phyloP scores from a whole-genome alignment of 2,888 invertebrate species.

The Caenorhabditis sp. region DNA sequence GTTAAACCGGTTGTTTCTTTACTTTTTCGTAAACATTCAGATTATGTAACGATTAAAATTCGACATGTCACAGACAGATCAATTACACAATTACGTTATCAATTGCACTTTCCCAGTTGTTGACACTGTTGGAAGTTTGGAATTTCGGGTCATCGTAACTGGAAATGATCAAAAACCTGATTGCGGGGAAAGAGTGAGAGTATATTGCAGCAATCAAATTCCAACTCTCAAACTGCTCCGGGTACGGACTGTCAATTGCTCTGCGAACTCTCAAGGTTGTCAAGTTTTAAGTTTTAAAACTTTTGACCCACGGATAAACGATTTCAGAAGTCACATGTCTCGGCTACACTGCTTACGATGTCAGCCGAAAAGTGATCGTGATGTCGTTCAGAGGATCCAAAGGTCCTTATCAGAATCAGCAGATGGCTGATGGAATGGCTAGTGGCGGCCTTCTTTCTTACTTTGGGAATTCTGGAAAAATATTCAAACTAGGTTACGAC shows the following conservation, averaged over 20 bases:
- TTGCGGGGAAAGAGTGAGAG: neutral
- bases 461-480: constrained; percentile 40
- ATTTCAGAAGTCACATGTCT: constrained; percentile 45
- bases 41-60: neutral
- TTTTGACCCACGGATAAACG: neutral
- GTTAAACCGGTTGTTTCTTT: neutral
- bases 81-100: neutral
- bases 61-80: neutral
- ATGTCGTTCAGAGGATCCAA: constrained; percentile 53
- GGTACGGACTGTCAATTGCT: constrained; percentile 34
- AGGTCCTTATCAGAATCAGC: constrained; percentile 40
- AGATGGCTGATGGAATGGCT: neutral
- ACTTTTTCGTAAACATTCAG: neutral
- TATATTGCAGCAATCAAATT: constrained; percentile 39
- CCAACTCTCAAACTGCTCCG: constrained; percentile 45
- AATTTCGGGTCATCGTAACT: neutral
- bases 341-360: constrained; percentile 51
- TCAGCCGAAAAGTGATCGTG: constrained; percentile 25
- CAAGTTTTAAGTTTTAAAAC: neutral
- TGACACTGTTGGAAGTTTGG: neutral
- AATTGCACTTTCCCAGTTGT: neutral
- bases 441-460: constrained; percentile 34
- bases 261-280: neutral
- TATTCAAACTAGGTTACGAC: constrained; percentile 50
- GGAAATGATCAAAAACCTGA: neutral